Conservation (phyloP, 2,797 vertebrate species). For the Petrocephalus schoutedeni region DNA sequence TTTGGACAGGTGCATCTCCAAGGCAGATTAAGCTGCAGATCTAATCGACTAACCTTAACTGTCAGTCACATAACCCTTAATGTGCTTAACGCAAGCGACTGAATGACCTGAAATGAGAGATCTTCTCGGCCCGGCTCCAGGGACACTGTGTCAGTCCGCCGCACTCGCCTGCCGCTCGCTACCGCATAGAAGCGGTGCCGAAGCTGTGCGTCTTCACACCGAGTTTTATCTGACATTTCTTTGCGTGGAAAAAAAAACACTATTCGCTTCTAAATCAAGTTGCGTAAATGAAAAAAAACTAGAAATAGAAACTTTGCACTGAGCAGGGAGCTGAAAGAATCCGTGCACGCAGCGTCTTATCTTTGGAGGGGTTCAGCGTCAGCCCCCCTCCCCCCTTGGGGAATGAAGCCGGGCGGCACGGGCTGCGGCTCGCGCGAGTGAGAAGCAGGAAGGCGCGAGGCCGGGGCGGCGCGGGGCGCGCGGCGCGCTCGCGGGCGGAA, state of each 20-base stretch:
- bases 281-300: not conserved
- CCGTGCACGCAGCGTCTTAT: not conserved
- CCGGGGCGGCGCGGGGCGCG: not conserved
- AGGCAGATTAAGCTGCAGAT: not conserved
- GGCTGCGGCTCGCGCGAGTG: not conserved
- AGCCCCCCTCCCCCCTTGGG: not conserved
- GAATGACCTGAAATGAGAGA: not conserved
- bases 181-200: not conserved
- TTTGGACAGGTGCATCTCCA: not conserved
- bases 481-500: not conserved
- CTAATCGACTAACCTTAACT: not conserved
- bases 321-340: not conserved
- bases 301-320: not conserved
- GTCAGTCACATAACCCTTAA: slow-evolving; percentile 4
- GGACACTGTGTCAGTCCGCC: not conserved
- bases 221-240: not conserved
- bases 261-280: not conserved
- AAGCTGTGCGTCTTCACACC: not conserved
- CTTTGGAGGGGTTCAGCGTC: not conserved
- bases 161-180: not conserved
- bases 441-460: not conserved
- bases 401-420: not conserved
- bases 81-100: not conserved
- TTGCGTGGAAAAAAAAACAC: not conserved
- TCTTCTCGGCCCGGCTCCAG: not conserved